These are phyloP conservation scores for Callochromis pleurospilus DNA, from an alignment of 2,113 vertebrate species.

Conservation along the genomic window DNA sequence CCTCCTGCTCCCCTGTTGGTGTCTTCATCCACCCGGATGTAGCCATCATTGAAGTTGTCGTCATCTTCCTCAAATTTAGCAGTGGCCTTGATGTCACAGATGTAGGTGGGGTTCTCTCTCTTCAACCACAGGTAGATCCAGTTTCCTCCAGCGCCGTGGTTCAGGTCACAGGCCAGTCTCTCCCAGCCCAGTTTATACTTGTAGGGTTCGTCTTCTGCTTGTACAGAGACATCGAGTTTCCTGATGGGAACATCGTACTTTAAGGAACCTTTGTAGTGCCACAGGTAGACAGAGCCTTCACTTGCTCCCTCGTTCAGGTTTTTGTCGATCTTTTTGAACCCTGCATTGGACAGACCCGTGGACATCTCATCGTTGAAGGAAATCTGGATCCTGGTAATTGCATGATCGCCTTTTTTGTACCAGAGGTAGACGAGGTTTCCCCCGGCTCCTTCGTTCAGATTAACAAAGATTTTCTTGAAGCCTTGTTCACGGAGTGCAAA, in stretches of 20 bases:
- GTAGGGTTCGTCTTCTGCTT: fast-evolving
- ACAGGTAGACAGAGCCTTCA: neutral
- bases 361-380: neutral
- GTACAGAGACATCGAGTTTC: neutral
- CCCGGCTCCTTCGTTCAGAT: neutral
- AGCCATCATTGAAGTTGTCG: neutral
- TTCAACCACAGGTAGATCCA: neutral
- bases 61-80: neutral
- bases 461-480: neutral
- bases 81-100: neutral
- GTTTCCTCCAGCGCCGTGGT: fast-evolving
- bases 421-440: neutral
- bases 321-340: neutral
- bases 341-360: neutral
- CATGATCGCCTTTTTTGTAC: neutral
- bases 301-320: neutral
- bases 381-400: neutral
- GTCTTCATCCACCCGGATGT: neutral
- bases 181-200: neutral
- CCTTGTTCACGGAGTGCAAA: neutral
- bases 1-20: neutral
- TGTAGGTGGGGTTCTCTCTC: neutral
- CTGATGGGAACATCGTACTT: neutral
- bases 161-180: neutral
- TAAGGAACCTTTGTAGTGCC: neutral